Conservation (phyloP, 2,797 vertebrate genomes). For the Phoebastria nigripes region DNA sequence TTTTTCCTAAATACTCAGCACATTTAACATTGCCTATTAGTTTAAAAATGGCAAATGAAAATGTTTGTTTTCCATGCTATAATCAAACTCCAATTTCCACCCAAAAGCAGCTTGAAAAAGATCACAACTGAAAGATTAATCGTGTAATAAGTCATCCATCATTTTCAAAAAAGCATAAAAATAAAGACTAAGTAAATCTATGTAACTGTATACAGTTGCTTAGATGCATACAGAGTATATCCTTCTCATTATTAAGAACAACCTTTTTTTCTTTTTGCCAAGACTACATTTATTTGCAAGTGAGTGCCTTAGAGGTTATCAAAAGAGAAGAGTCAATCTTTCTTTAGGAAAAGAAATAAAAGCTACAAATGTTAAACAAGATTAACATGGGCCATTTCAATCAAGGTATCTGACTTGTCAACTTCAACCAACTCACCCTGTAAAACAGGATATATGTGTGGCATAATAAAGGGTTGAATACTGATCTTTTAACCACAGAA, state of each 20-base stretch:
- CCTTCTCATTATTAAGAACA: neutral
- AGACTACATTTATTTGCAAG: neutral
- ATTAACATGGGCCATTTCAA: neutral
- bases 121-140: conserved; percentile 28
- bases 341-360: conserved; percentile 3
- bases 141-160: neutral
- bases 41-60: neutral
- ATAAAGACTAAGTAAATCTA: neutral
- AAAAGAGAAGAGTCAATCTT: neutral
- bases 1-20: neutral
- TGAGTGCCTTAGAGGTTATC: neutral
- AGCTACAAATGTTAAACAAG: conserved; percentile 10
- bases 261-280: neutral
- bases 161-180: conserved; percentile 8
- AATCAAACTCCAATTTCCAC: neutral
- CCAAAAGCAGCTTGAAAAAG: neutral
- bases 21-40: neutral
- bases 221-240: neutral
- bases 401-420: neutral
- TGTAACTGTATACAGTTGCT: conserved; percentile 29
- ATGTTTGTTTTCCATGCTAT: neutral
- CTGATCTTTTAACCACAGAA: neutral
- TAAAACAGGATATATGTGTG: neutral
- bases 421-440: neutral
- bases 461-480: neutral